phyloP scores from a whole-genome alignment of 1,140 invertebrate species.

The Drosophila leontia region DNA sequence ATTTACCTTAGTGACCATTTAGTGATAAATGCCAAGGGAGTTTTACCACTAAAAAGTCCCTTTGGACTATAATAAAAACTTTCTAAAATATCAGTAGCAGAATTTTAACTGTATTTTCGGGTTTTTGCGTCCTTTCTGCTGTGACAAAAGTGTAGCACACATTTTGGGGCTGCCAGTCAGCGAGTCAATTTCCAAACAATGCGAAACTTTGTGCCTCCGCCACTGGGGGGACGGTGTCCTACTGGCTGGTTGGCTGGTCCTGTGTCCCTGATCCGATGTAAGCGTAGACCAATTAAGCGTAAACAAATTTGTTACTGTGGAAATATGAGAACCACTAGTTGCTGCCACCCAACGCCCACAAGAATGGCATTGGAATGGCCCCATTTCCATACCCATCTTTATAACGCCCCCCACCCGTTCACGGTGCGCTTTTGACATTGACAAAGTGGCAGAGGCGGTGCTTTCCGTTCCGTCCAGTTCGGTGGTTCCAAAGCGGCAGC shows the following conservation, averaged over 20 bases:
- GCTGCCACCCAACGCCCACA: slow-evolving; percentile 41
- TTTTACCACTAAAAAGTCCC: background rate
- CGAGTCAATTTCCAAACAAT: slow-evolving; percentile 27
- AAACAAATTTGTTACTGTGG: slow-evolving; percentile 77
- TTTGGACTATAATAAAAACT: background rate
- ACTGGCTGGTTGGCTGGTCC: slow-evolving; percentile 9
- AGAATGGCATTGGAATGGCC: slow-evolving; percentile 6
- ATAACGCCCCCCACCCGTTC: background rate
- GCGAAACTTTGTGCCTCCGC: slow-evolving; percentile 19
- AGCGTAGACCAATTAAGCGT: slow-evolving; percentile 81
- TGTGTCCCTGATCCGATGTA: slow-evolving; percentile 58
- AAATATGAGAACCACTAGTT: slow-evolving; percentile 79
- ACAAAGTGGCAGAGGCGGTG: slow-evolving; percentile 53
- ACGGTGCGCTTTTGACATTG: slow-evolving; percentile 60
- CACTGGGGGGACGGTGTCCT: slow-evolving; percentile 9
- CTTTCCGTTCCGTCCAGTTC: slow-evolving; percentile 34
- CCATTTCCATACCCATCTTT: background rate
- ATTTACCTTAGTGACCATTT: too few species aligned
- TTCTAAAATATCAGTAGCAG: background rate
- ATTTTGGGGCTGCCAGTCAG: slow-evolving; percentile 27
- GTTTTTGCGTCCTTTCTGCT: background rate
- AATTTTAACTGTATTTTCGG: background rate
- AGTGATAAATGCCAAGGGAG: background rate
- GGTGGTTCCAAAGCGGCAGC: slow-evolving; percentile 17
- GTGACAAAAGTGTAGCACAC: slow-evolving; percentile 33